Conservation (phyloP, 2,888 invertebrate species). For the Aphrophora alni region DNA sequence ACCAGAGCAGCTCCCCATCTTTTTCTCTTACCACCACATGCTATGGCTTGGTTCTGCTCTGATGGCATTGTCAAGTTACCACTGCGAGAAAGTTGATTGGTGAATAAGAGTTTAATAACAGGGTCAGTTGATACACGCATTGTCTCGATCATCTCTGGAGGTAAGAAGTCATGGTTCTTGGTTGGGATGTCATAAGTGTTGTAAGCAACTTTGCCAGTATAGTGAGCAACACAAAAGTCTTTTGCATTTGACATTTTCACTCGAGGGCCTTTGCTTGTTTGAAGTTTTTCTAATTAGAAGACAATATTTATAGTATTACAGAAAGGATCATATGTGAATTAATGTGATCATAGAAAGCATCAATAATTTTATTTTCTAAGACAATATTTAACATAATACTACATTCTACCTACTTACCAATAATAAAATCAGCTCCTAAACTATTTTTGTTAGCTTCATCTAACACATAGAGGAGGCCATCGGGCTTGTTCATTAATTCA, state of each 20-base stretch:
- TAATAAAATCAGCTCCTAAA: constrained; percentile 73
- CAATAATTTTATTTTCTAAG: too few relatives aligned
- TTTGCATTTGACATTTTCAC: constrained; percentile 62
- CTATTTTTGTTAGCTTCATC: constrained; percentile 85
- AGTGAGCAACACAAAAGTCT: constrained; percentile 87
- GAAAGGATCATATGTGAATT: too few relatives aligned
- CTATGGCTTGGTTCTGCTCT: constrained; percentile 53
- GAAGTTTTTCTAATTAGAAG: constrained; percentile 59
- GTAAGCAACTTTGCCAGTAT: constrained; percentile 87
- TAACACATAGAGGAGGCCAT: constrained; percentile 82
- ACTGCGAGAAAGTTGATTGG: constrained; percentile 78
- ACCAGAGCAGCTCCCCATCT: constrained; percentile 61
- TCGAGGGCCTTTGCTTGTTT: constrained; percentile 49
- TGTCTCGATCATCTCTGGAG: constrained; percentile 88
- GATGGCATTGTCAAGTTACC: constrained; percentile 76
- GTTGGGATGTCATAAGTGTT: constrained; percentile 83
- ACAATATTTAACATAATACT: neutral
- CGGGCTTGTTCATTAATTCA: constrained; percentile 82
- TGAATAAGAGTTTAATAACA: constrained; percentile 78
- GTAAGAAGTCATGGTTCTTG: constrained; percentile 89
- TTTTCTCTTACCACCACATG: constrained; percentile 53
- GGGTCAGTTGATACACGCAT: constrained; percentile 76
- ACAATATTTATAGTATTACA: too few relatives aligned
- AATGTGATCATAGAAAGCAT: too few relatives aligned
- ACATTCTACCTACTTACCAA: constrained; percentile 62